These are phyloP conservation scores for Gnatocerus cornutus DNA, from an alignment of 2,888 invertebrate species.

Conservation along the genomic window DNA sequence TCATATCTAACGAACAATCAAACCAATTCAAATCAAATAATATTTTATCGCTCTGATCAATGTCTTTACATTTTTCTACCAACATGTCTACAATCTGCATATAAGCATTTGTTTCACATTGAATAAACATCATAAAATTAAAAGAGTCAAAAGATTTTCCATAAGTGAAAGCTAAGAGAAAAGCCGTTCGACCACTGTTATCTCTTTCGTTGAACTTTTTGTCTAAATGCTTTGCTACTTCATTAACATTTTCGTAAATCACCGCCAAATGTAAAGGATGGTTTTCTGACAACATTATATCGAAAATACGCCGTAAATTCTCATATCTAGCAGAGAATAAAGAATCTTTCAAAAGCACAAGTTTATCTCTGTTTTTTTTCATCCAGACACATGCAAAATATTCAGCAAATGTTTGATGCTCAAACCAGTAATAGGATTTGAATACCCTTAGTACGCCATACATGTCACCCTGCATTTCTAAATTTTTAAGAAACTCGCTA, in stretches of 20 bases:
- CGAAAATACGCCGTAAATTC: neutral
- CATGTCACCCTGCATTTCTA: neutral
- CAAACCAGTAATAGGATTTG: neutral
- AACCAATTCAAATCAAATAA: neutral
- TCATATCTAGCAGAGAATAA: neutral
- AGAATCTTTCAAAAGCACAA: neutral
- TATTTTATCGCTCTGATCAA: neutral
- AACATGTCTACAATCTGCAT: neutral
- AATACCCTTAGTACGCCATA: neutral
- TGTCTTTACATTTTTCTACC: neutral
- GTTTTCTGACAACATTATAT: neutral
- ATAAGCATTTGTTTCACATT: neutral
- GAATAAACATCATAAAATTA: no score
- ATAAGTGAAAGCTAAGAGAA: neutral
- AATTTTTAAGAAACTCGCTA: neutral
- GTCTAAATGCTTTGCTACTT: neutral
- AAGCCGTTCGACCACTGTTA: neutral
- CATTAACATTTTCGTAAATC: neutral
- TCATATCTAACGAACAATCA: neutral
- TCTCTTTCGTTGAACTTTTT: neutral
- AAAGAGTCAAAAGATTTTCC: neutral
- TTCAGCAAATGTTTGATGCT: slow-evolving; percentile 1
- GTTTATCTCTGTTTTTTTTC: neutral
- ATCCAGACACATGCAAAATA: neutral
- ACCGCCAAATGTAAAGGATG: neutral